phyloP scores from a whole-genome alignment of 2,888 invertebrate genomes.

The Drosophila siamana region DNA sequence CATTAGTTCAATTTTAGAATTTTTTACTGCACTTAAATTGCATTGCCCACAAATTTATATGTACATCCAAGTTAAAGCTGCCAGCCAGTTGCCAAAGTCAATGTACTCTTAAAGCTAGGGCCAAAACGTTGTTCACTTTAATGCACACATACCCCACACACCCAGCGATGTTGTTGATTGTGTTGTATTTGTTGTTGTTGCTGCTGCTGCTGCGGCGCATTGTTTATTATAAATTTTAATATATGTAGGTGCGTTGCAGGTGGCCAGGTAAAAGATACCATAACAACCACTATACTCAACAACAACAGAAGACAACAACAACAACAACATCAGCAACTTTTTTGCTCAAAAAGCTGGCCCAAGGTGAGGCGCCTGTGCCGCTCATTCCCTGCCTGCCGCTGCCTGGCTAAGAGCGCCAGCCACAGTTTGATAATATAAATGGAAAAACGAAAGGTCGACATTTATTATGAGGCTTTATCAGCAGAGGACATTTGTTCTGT shows the following conservation, averaged over 20 bases:
- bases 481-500: constrained; percentile 84
- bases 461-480: constrained; percentile 85
- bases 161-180: constrained; percentile 17
- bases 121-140: constrained; percentile 44
- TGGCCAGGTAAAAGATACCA: constrained; percentile 40
- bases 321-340: constrained; percentile 30
- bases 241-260: constrained; percentile 59
- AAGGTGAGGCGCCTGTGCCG: constrained; percentile 22
- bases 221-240: constrained; percentile 80
- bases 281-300: constrained; percentile 18
- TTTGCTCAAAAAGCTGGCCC: constrained; percentile 21
- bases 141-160: constrained; percentile 36
- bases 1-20: too few relatives aligned
- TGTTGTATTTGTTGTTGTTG: constrained; percentile 24
- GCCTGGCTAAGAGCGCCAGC: constrained; percentile 17
- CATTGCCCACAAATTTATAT: background rate
- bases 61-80: background rate
- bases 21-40: too few relatives aligned
- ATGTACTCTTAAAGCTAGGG: background rate
- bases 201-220: constrained; percentile 38
- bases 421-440: constrained; percentile 84
- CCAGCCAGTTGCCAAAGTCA: background rate
- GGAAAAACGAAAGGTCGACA: constrained; percentile 85
- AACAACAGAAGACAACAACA: constrained; percentile 33
- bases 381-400: background rate